Base-by-base conservation (phyloP, 2,888 invertebrate genomes). In the Parelbella ahira region DNA sequence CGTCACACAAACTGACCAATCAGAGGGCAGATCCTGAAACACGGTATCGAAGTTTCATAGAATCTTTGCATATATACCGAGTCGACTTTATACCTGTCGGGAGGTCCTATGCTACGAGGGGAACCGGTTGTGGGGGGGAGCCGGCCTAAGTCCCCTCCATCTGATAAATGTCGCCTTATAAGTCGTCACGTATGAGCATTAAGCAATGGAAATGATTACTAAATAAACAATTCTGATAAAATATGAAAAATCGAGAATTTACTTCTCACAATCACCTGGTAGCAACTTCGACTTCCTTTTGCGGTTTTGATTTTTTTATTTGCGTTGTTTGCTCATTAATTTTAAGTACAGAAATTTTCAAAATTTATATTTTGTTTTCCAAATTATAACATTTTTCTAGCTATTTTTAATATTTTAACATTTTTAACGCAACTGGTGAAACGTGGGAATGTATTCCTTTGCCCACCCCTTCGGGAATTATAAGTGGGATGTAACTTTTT, bases 21-120 rank as follows among this genome's bases (percentile, higher is more conserved):
- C n/a, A n/a, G n/a, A n/a, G n/a, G n/a, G n/a, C n/a, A n/a, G n/a
- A 49, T 59, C 47, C 80, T 84, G 57, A 56, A 80, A 68, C 84
- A 63, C 84, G 73, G 60, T 70, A 70, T 55, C 24, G 44, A 57
- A 60, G 53, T 72, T 75, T 79, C 63, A 51, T 10, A 2, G 0
- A 0, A 6, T 8, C 20, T 56, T 4, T 12, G 53, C 66, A 65
- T 58, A 60, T 54, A 58, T 39, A 7, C 10, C 34, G 2, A 20
- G 32, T 18, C n/a, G 4, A 2, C 0, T 0, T 0, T 0, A 0
- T 0, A 1, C 0, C 1, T 0, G 0, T 8, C 34, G 75, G 83
- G 72, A 70, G 73, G 86, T 86, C 84, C 86, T 80, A 81, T 70
- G 86, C 83, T 86, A 86, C 86, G 80, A 66, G 74, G 83, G 76